A percentile compares a stretch with the other conserved stretches of the same genome.
phyloP scores from a whole-genome alignment of 2,113 vertebrate genomes.

The Anarrhichthys ocellatus region DNA sequence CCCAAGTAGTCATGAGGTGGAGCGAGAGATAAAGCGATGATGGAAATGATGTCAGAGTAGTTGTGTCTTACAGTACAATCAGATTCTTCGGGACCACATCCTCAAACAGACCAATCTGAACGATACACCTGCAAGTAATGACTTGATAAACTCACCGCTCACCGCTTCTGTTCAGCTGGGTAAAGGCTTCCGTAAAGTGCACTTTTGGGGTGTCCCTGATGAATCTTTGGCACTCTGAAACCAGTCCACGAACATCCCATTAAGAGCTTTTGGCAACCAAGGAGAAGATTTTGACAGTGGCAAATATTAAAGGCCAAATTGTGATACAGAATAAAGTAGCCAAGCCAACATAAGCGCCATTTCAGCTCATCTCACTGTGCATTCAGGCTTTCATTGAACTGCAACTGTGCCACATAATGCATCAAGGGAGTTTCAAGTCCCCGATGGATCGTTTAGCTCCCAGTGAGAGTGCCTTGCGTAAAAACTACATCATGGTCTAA shows the following conservation, averaged over 20 bases:
- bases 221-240: no score
- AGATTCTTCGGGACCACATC: neutral
- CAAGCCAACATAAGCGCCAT: neutral
- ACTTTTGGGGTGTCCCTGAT: no score
- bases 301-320: neutral
- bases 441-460: conserved; percentile 41
- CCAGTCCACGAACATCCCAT: no score
- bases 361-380: neutral
- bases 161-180: no score
- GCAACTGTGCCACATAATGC: conserved; percentile 39
- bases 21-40: neutral
- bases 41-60: neutral
- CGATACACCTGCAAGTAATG: no score
- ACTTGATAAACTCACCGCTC: no score
- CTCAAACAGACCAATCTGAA: no score
- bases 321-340: neutral
- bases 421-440: conserved; percentile 47
- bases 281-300: neutral
- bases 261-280: no score
- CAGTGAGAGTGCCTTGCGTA: conserved; percentile 19
- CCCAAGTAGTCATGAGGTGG: neutral
- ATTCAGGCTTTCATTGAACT: neutral
- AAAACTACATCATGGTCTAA: conserved; percentile 46
- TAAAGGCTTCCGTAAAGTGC: no score
- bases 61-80: neutral